Conservation (phyloP, 1,140 invertebrate genomes). For the Drosophila oshimai region DNA sequence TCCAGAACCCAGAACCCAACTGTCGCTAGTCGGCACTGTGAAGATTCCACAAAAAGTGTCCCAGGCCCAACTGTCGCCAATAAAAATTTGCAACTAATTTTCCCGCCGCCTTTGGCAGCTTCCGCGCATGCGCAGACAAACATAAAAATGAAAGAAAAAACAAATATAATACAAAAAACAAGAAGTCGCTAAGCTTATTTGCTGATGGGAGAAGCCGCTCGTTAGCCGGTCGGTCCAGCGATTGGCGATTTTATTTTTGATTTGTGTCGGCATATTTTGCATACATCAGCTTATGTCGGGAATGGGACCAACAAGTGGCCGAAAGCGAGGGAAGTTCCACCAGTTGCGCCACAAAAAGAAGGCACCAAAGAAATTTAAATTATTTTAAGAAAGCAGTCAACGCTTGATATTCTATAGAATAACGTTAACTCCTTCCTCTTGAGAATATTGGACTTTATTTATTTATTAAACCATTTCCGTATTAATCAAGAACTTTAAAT, state of each 20-base stretch:
- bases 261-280: constrained; percentile 78
- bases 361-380: too few species aligned
- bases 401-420: too few species aligned
- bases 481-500: too few species aligned
- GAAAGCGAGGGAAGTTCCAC: constrained; percentile 14
- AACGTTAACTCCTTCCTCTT: too few species aligned
- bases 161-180: not conserved
- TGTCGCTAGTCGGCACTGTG: too few species aligned
- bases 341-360: too few species aligned
- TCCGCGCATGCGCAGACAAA: constrained; percentile 64
- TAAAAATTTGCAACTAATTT: constrained; percentile 71
- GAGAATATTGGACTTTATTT: too few species aligned
- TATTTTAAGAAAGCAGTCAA: not conserved
- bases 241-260: constrained; percentile 73
- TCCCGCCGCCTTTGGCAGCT: constrained; percentile 22
- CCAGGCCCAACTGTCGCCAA: constrained; percentile 60
- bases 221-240: constrained; percentile 41
- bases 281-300: constrained; percentile 47
- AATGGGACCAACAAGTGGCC: not conserved
- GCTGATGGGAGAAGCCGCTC: not conserved
- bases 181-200: not conserved
- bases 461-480: too few species aligned
- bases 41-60: not conserved
- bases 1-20: too few species aligned
- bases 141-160: not conserved